Evolutionary conservation across 2,113 vertebrate genomes (phyloP).

Genomic region (Chauna torquata): DNA sequence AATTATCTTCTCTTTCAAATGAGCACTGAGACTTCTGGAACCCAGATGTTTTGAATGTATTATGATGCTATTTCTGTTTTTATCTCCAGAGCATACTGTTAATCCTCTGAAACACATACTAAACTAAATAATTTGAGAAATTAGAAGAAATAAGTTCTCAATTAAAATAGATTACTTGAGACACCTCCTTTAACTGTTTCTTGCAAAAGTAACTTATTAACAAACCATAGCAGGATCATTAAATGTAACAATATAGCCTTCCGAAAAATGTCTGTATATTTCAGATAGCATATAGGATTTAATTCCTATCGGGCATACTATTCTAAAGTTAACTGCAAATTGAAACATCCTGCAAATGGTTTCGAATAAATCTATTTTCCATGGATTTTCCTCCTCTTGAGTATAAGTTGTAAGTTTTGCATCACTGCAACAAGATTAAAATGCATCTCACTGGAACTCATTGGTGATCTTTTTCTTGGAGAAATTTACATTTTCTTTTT

Average conservation of each 20-base stretch:
- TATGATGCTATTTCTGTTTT: neutral
- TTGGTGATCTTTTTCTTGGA: neutral
- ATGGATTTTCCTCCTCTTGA: neutral
- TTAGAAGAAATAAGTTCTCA: neutral
- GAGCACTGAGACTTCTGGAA: neutral
- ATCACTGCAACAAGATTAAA: neutral
- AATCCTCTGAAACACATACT: neutral
- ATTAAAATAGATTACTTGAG: neutral
- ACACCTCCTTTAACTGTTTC: neutral
- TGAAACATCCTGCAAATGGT: neutral
- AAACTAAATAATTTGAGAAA: neutral
- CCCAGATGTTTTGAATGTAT: neutral
- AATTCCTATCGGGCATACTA: neutral
- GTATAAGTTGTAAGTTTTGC: neutral
- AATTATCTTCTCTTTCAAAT: neutral
- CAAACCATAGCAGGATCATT: neutral
- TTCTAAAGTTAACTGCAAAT: neutral
- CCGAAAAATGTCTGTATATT: neutral
- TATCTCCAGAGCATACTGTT: neutral
- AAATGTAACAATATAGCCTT: neutral
- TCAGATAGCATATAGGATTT: neutral
- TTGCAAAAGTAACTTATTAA: neutral
- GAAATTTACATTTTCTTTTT: neutral
- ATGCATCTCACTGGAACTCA: neutral
- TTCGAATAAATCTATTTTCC: neutral